phyloP scores from a whole-genome alignment of 2,797 vertebrate genomes.

The Fistularia tabacaria region DNA sequence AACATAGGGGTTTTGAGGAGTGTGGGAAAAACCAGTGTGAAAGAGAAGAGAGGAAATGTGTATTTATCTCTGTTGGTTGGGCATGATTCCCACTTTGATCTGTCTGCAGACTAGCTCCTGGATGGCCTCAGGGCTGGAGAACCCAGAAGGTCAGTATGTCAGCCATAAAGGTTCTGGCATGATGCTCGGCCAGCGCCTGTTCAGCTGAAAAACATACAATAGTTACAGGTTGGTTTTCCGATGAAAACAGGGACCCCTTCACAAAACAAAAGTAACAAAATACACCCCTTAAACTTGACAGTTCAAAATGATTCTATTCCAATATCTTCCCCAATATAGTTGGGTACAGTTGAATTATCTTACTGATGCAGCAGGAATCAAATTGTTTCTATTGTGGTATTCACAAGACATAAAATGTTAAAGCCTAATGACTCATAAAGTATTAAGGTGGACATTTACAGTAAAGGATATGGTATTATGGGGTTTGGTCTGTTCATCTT shows the following conservation, averaged over 20 bases:
- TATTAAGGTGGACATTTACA: conserved; percentile 51
- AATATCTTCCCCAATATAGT: too few relatives aligned
- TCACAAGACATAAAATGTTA: conserved; percentile 16
- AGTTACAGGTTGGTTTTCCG: too few relatives aligned
- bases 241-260: too few relatives aligned
- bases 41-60: conserved; percentile 74
- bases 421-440: conserved; percentile 48
- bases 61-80: conserved; percentile 79
- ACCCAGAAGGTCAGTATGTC: conserved; percentile 48
- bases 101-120: conserved; percentile 47
- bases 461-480: conserved; percentile 71
- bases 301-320: too few relatives aligned
- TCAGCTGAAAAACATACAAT: conserved; percentile 12
- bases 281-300: too few relatives aligned
- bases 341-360: too few relatives aligned
- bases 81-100: conserved; percentile 73
- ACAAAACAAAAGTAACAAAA: too few relatives aligned
- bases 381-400: neutral
- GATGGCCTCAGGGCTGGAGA: conserved; percentile 36
- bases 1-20: conserved; percentile 54
- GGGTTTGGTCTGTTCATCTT: conserved; percentile 68
- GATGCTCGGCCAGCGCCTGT: conserved; percentile 44
- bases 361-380: too few relatives aligned
- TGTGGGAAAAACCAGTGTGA: conserved; percentile 73
- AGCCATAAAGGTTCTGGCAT: conserved; percentile 10